Base-by-base conservation (phyloP, 2,888 invertebrate species). In the Geophilus truncorum region DNA sequence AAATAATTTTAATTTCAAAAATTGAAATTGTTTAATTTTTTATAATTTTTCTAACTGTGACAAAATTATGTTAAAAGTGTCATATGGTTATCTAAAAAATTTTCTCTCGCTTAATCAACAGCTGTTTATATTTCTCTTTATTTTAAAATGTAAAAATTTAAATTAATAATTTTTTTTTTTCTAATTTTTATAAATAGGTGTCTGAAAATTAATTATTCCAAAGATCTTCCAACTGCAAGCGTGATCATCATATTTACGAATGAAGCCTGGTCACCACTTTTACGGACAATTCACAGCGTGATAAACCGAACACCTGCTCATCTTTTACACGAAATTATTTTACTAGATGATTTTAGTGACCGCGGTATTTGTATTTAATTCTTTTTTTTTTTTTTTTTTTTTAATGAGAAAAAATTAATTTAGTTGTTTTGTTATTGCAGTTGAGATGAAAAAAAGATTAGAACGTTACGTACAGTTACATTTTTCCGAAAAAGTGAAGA, bases 341-440 rank as follows among this genome's bases (percentile, higher is more conserved):
- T 98, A 10, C 93, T 98, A n/a, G 97, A 98, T 86, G 98, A 98
- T 88, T 92, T 92, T 87, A 96, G 96, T 83, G 93, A 94, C 51
- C 90, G 90, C 87, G 90, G 91, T 91, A 87, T 85, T 86, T 36
- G 2, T 4, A 34, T 34, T 28, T 77, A 15, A 21, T 40, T 9
- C 23, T 62, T 80, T 76, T 80, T 12, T n/a, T n/a, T n/a, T n/a
- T n/a, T n/a, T 23, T 0, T 21, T 12, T 25, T 80, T 18, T 10
- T 32, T 18, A 28, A 15, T 1, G n/a, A n/a, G n/a, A n/a, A 80
- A 23, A 21, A 23, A 23, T 4, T 18, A 77, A 18, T 78, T 36
- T 77, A 21, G 9, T 30, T 21, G n/a, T 40, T 79, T 34, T 40
- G 15, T 57, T 30, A 18, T 87, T 87, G 51, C 85, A 94, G 88